Conservation (phyloP, 2,113 vertebrate genomes). For the Phalacrocorax carbo region DNA sequence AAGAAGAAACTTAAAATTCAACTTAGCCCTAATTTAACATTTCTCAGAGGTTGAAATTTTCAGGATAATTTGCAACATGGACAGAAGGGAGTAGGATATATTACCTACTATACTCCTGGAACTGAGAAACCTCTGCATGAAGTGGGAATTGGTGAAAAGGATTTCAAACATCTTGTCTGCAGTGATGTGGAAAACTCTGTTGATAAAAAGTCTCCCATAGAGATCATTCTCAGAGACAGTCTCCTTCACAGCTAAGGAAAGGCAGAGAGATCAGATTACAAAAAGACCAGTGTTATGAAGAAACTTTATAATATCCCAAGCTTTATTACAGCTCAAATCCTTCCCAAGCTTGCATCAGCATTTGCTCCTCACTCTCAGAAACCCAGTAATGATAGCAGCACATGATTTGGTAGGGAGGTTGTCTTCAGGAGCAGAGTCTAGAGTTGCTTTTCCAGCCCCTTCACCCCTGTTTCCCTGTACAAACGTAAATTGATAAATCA, state of each 20-base stretch:
- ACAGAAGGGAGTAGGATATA: background rate
- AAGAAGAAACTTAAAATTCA: background rate
- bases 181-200: slow-evolving; percentile 89
- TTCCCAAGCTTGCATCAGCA: background rate
- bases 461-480: background rate
- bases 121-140: slow-evolving; percentile 83
- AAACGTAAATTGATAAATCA: background rate
- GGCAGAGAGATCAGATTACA: slow-evolving; percentile 36
- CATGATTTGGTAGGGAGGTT: background rate
- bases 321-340: background rate
- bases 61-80: background rate
- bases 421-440: background rate
- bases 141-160: slow-evolving; percentile 90
- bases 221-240: slow-evolving; percentile 71
- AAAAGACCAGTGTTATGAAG: background rate
- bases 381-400: background rate
- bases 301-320: background rate
- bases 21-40: background rate
- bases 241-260: slow-evolving; percentile 76
- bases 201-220: slow-evolving; percentile 86
- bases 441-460: background rate
- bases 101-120: slow-evolving; percentile 90
- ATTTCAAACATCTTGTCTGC: slow-evolving; percentile 94
- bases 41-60: background rate
- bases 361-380: background rate